phyloP scores from a whole-genome alignment of 2,113 vertebrate genomes.

The Chloropsis hardwickii region DNA sequence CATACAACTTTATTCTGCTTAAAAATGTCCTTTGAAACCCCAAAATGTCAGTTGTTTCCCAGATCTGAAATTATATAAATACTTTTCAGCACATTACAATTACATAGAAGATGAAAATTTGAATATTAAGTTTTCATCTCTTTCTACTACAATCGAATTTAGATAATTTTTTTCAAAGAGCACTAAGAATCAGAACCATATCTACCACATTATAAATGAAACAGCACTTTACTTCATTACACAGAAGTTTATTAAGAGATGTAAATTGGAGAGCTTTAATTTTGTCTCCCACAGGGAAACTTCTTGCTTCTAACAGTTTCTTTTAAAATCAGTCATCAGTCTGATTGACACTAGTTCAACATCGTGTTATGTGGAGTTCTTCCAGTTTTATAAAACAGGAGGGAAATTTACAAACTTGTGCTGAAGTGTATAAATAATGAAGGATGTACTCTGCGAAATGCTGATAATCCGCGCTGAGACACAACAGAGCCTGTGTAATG shows the following conservation, averaged over 20 bases:
- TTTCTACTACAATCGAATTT: background rate
- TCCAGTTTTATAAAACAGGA: background rate
- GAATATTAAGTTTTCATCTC: background rate
- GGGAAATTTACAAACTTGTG: background rate
- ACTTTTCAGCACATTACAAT: background rate
- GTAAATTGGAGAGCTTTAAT: background rate
- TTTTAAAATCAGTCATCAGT: background rate
- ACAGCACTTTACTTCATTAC: background rate
- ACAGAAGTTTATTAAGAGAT: background rate
- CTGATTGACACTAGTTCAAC: background rate
- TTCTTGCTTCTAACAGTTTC: background rate
- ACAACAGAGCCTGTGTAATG: background rate
- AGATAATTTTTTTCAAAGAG: background rate
- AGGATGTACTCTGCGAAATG: background rate
- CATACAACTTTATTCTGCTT: background rate
- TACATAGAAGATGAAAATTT: background rate
- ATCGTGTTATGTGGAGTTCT: background rate
- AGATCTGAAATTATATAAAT: background rate
- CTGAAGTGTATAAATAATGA: background rate
- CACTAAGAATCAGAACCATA: background rate
- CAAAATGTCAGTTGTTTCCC: background rate
- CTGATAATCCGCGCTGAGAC: background rate
- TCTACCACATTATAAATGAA: background rate
- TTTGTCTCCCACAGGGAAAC: background rate
- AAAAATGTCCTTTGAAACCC: background rate